Evolutionary conservation across 2,113 vertebrate species (phyloP), one percentile per base, ranked within the genome.

Genomic region (Gymnogyps californianus): DNA sequence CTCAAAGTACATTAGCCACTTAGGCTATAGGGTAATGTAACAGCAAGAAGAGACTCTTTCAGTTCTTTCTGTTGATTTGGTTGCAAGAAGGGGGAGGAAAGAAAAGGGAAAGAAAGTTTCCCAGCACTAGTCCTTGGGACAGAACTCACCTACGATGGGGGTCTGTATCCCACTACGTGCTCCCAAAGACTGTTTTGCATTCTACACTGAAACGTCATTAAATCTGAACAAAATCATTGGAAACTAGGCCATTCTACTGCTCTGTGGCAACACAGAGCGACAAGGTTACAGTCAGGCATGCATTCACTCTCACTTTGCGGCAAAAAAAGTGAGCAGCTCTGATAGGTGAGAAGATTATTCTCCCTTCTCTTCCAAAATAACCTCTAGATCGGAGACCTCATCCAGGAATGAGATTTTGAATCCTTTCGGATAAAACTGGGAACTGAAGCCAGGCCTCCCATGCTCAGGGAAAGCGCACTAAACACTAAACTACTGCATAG

Each of bases 91-190:
- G 7, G 8, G 6, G 11, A 85, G 4, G 8, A 70, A 87, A 54
- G 11, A 21, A 70, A 59, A 76, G 20, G 16, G 3, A n/a, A 59
- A 8, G 8, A 13, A 66, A 24, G 4, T 25, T 51, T 80, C 28
- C 55, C 28, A 55, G 16, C 2, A 0, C 6, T 11, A 51, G 1
- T 28, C 28, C 32, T 79, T 5, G 1, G 31, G 40, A 66, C 18
- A 88, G 46, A 36, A 31, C 3, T 44, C 40, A 21, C 2, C 8
- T 22, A 2, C 1, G 0, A 5, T 6, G 2, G 10, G 7, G 18
- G 10, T 13, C 14, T 7, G 28, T 36, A 57, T 61, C 21, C 42
- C 16, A 10, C 28, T 32, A 4, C 6, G 1, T 16, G 13, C 15
- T 92, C 46, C 42, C 16, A 36, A 78, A 69, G 15, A 13, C 10